Evolutionary conservation across 2,113 vertebrate genomes (phyloP).

Genomic region (Blennius ocellaris): DNA sequence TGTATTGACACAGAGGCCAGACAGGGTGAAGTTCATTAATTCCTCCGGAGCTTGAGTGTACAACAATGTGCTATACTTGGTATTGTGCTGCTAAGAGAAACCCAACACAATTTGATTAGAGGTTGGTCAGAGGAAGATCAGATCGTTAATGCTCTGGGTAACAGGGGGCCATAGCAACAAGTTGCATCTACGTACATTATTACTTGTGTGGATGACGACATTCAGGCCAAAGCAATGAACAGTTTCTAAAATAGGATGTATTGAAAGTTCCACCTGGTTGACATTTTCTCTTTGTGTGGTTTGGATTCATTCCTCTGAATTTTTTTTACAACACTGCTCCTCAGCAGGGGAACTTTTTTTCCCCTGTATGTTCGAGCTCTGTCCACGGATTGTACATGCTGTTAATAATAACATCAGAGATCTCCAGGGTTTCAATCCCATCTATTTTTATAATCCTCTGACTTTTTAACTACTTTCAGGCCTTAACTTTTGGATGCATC

Average conservation of each 20-base stretch:
- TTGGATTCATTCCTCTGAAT: not conserved
- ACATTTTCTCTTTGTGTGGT: too few species aligned
- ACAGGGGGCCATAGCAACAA: not conserved
- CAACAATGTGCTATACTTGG: not conserved
- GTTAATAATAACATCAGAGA: not conserved
- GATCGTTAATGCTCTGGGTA: not conserved
- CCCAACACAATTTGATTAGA: not conserved
- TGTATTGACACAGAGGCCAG: constrained; percentile 18
- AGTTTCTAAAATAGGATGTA: not conserved
- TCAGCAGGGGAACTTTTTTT: not conserved
- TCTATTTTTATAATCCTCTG: not conserved
- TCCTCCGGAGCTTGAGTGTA: constrained; percentile 21
- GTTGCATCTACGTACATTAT: not conserved
- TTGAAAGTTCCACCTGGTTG: too few species aligned
- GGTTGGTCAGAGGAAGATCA: not conserved
- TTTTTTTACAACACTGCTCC: not conserved
- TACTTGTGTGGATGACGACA: not conserved
- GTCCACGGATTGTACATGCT: not conserved
- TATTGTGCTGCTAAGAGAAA: constrained; percentile 2
- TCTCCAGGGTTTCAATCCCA: not conserved
- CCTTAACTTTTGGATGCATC: constrained; percentile 2
- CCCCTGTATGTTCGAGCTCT: not conserved
- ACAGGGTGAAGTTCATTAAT: constrained; percentile 6
- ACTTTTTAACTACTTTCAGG: not conserved
- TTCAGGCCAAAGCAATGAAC: not conserved